Evolutionary conservation across 2,888 invertebrate genomes (phyloP).

Genomic region (Arge pagana): DNA sequence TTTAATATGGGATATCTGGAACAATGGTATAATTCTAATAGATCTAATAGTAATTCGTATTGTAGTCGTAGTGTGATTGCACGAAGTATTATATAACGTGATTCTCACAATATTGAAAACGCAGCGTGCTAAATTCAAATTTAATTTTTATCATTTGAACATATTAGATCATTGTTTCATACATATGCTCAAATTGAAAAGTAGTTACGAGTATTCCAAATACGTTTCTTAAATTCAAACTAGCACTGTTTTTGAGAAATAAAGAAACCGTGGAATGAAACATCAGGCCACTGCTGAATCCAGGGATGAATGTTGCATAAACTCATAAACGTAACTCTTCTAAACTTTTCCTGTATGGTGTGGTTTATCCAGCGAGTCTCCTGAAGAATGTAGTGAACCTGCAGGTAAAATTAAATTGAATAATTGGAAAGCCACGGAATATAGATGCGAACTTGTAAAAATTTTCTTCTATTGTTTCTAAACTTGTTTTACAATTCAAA

Average conservation of each 20-base stretch:
- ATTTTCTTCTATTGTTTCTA: no score
- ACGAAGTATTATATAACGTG: constrained; percentile 10
- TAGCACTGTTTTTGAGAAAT: constrained; percentile 7
- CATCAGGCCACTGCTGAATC: constrained; percentile 6
- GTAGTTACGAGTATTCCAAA: background rate
- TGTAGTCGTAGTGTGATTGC: no score
- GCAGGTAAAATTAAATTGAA: constrained; percentile 33
- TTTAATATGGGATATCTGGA: constrained; percentile 16
- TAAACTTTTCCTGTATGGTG: constrained; percentile 53
- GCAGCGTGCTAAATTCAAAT: constrained; percentile 11
- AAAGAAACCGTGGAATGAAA: constrained; percentile 14
- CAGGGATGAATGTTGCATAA: constrained; percentile 10
- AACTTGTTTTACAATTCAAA: no score
- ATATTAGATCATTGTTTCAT: background rate
- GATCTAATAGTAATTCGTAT: constrained; percentile 6
- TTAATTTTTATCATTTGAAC: background rate
- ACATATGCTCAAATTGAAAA: no score
- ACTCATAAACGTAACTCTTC: constrained; percentile 30
- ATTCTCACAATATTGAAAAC: constrained; percentile 1
- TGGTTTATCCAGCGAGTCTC: constrained; percentile 53
- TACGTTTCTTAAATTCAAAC: background rate
- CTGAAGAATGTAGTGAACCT: constrained; percentile 57
- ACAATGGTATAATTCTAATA: constrained; percentile 9
- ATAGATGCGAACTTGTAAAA: no score
- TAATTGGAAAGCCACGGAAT: no score